These are phyloP conservation scores for Petrocephalus zakoni DNA, from an alignment of 2,113 vertebrate species.

Conservation along the genomic window DNA sequence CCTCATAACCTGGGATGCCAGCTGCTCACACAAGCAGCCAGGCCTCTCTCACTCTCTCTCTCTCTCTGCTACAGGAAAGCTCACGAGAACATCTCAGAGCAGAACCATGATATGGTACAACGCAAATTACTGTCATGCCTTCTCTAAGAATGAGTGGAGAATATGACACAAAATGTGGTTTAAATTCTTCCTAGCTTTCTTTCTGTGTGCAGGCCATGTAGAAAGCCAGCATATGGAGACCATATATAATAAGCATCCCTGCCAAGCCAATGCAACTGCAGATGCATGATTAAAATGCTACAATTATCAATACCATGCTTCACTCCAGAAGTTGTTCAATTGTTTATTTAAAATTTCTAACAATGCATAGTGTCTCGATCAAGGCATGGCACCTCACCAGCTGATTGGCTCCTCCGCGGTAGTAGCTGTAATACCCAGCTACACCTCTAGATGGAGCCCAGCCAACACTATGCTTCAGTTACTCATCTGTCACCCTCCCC, in stretches of 20 bases:
- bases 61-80: not conserved
- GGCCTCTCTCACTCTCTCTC: not conserved
- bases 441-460: constrained; percentile 25
- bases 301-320: not conserved
- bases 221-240: not conserved
- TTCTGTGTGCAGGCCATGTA: not conserved
- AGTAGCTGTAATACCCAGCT: not conserved
- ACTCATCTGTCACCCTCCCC: not conserved
- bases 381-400: not conserved
- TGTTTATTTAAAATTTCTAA: not conserved
- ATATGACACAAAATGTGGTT: not conserved
- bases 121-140: not conserved
- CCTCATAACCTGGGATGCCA: not conserved
- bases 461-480: not conserved
- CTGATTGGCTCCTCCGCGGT: not conserved
- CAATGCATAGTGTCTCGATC: not conserved
- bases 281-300: not conserved
- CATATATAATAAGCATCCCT: not conserved
- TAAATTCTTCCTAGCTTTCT: not conserved
- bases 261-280: not conserved
- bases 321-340: not conserved
- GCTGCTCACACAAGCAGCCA: not conserved
- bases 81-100: not conserved
- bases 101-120: not conserved
- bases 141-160: not conserved